Conservation (phyloP, 2,113 vertebrate genomes). For the Periophthalmodon schlosseri region DNA sequence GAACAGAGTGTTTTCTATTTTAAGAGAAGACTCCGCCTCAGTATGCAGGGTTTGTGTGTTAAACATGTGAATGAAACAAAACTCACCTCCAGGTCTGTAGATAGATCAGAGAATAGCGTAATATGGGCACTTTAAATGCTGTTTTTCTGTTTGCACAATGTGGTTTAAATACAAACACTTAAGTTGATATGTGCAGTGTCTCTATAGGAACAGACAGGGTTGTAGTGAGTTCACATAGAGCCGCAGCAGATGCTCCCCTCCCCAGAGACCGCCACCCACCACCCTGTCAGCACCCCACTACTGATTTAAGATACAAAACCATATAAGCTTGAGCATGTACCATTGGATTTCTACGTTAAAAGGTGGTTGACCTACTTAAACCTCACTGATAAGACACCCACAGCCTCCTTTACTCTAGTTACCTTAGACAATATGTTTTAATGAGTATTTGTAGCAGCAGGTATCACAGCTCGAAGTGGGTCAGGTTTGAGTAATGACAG, state of each 20-base stretch:
- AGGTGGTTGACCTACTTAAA: conserved; percentile 75
- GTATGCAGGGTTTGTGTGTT: too few species aligned
- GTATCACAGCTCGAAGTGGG: conserved; percentile 29
- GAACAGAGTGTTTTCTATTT: too few species aligned
- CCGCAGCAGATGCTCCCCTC: conserved; percentile 66
- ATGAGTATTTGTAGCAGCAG: conserved; percentile 19
- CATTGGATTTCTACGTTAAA: conserved; percentile 66
- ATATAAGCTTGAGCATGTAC: conserved; percentile 55
- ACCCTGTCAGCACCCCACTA: conserved; percentile 59
- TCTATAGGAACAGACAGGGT: conserved; percentile 35
- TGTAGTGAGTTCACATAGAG: conserved; percentile 55
- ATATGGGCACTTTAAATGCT: too few species aligned
- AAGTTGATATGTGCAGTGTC: conserved; percentile 26
- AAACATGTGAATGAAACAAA: too few species aligned
- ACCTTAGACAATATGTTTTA: conserved; percentile 29
- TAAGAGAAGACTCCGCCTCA: too few species aligned
- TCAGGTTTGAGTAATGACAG: conserved; percentile 23
- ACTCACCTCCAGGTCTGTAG: too few species aligned
- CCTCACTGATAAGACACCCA: conserved; percentile 50
- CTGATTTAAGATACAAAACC: conserved; percentile 65
- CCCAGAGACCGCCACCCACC: conserved; percentile 66
- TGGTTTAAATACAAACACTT: conserved; percentile 1
- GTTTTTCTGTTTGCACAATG: not conserved
- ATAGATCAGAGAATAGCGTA: too few species aligned
- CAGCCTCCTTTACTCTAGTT: conserved; percentile 24